Evolutionary conservation across 2,797 vertebrate genomes (phyloP).

Genomic region (Pantherophis vulpinus): DNA sequence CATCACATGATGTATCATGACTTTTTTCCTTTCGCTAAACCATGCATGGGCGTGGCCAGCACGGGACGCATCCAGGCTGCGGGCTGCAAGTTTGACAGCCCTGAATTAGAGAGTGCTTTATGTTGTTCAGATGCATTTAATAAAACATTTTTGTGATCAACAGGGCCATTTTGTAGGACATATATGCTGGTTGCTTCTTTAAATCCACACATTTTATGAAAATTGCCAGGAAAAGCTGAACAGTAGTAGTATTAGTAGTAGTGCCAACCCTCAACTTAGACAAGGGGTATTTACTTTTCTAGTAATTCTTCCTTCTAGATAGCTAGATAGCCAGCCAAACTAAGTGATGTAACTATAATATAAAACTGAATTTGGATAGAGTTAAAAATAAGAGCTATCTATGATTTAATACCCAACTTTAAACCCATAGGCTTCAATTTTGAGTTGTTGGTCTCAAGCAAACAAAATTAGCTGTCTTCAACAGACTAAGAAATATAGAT

Average conservation of each 20-base stretch:
- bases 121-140: neutral
- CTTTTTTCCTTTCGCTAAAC: too few relatives aligned
- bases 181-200: neutral
- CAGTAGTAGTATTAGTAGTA: neutral
- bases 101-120: neutral
- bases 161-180: neutral
- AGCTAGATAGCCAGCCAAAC: neutral
- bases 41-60: too few relatives aligned
- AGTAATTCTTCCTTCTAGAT: neutral
- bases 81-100: too few relatives aligned
- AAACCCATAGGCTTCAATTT: neutral
- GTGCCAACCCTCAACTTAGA: neutral
- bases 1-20: too few relatives aligned
- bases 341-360: neutral
- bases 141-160: neutral
- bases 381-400: neutral
- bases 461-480: neutral
- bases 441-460: neutral
- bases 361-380: neutral
- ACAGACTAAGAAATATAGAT: neutral
- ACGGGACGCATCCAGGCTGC: accelerated
- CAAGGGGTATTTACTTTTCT: neutral
- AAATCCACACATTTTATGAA: neutral
- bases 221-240: neutral
- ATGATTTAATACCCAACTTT: neutral